A percentile compares a stretch with the other conserved stretches of the same genome.
phyloP scores from a whole-genome alignment of 2,888 invertebrate species.

The Aporophyla nigra region DNA sequence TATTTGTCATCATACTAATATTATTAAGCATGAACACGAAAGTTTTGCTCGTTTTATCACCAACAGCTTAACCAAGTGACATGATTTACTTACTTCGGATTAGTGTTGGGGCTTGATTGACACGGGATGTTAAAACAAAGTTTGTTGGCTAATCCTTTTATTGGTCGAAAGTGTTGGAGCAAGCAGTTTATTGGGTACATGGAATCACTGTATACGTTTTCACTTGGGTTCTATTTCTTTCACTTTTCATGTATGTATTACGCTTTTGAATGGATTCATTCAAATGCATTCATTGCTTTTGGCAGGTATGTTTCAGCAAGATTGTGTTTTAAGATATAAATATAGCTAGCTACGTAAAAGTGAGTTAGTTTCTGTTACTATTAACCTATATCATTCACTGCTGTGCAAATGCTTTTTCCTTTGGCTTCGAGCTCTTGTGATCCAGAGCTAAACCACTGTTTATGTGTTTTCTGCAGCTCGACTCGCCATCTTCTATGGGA shows the following conservation, averaged over 20 bases:
- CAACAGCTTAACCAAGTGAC: conserved; percentile 40
- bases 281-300: conserved; percentile 20
- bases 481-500: too few relatives aligned
- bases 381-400: too few relatives aligned
- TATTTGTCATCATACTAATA: conserved; percentile 26
- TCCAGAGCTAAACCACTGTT: too few relatives aligned
- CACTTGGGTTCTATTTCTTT: background rate
- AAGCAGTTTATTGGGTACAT: background rate
- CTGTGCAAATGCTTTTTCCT: too few relatives aligned
- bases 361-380: too few relatives aligned
- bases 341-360: too few relatives aligned
- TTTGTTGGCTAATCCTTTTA: conserved; percentile 56
- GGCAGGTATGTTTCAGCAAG: background rate
- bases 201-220: background rate
- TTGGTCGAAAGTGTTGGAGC: conserved; percentile 2
- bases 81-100: conserved; percentile 55
- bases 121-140: conserved; percentile 46
- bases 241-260: background rate
- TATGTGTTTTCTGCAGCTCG: too few relatives aligned
- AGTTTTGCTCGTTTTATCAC: conserved; percentile 45
- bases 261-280: background rate
- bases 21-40: conserved; percentile 5
- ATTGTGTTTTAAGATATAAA: background rate
- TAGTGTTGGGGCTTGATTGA: conserved; percentile 52
- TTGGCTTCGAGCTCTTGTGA: too few relatives aligned